Base-by-base conservation (phyloP, 2,888 invertebrate genomes). In the Crossocerus cetratus region DNA sequence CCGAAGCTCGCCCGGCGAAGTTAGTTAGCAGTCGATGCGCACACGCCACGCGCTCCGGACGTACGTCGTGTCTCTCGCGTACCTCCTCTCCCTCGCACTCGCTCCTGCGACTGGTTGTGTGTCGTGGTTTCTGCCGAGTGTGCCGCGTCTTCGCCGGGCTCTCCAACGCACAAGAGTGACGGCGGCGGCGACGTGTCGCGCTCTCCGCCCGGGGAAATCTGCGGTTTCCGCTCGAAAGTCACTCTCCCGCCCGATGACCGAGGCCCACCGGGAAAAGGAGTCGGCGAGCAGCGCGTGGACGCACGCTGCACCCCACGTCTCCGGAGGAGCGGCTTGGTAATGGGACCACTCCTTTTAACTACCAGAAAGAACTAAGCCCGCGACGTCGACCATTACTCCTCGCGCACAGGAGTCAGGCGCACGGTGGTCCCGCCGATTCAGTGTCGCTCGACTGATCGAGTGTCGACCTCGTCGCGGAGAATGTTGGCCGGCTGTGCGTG, bases 21-120 rank as follows among this genome's bases (percentile, higher is more conserved):
- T 88, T 89, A 87, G 87, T 89, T 88, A 88, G 88, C 89, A 90
- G 90, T 90, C 89, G 89, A 87, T 86, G 89, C 89, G 90, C 89
- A 88, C 89, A 87, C 89, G 85, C 84, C 85, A 88, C 87, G 85
- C 87, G 86, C 73, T 87, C 83, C 88, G 88, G 89, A 89, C 87
- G 86, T 81, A 70, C 69, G 76, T 70, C 65, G 59, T 69, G 32
- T 32, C 32, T 32, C 32, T 49, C 62, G 71, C 61, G 61, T 78
- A 71, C 44, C 61, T 77, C 66, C 67, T 49, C 49, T 49, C 49
- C 16, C 49, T 49, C 16, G 14, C 49, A 16, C 49, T 11, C 49
- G 11, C 8, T 4, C 49, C 16, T 49, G 4, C 5, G 49, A 49
- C n/a, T 49, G 3, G 16, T 16, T 49, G 49, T 4, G 49, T 4